Conservation (phyloP, 2,797 vertebrate species). For the Catostomus latipinnis region DNA sequence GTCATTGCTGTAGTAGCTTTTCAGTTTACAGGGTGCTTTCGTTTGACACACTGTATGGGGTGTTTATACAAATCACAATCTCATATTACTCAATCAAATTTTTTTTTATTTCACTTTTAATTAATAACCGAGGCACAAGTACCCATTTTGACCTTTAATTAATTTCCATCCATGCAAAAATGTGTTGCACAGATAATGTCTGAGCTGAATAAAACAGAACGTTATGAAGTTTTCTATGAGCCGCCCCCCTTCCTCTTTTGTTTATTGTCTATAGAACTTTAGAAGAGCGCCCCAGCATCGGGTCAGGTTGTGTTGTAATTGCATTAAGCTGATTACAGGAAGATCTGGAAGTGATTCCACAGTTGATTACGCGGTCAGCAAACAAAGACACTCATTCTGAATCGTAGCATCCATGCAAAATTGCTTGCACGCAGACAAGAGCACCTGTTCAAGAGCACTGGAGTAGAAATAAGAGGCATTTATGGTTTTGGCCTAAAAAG, state of each 20-base stretch:
- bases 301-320: slow-evolving; percentile 48
- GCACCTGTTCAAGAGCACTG: slow-evolving; percentile 41
- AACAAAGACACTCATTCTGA: slow-evolving; percentile 46
- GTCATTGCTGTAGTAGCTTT: neutral
- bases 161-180: neutral
- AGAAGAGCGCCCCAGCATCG: neutral
- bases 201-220: neutral
- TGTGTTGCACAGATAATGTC: slow-evolving; percentile 12
- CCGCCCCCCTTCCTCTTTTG: slow-evolving; percentile 9
- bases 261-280: slow-evolving; percentile 27
- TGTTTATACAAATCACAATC: slow-evolving; percentile 3
- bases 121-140: neutral
- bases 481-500: neutral
- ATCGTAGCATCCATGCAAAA: slow-evolving; percentile 25
- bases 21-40: neutral
- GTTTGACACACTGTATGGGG: neutral
- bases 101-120: neutral
- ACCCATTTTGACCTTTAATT: neutral
- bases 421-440: slow-evolving; percentile 25
- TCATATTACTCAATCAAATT: neutral
- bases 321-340: slow-evolving; percentile 37
- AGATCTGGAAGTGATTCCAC: slow-evolving; percentile 60
- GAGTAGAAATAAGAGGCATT: slow-evolving; percentile 40
- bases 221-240: neutral
- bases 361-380: slow-evolving; percentile 57